Evolutionary conservation across 2,888 invertebrate species (phyloP).

Genomic region (Acanthosoma haemorrhoidale): DNA sequence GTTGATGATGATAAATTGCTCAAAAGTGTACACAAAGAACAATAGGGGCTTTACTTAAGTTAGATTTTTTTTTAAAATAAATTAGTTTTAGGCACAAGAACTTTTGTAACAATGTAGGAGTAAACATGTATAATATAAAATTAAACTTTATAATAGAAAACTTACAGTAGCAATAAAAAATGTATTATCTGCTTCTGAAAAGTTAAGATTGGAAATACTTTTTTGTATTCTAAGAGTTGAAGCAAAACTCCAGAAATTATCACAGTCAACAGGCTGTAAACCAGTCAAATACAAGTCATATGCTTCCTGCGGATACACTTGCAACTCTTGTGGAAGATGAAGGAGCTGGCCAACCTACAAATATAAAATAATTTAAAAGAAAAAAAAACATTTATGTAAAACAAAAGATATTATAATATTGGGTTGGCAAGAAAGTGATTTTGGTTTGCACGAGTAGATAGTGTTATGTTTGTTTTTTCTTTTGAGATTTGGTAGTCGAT

Average conservation of each 20-base stretch:
- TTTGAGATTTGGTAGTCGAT: no score
- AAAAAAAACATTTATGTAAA: neutral
- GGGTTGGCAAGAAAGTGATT: no score
- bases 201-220: neutral
- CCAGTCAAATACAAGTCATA: conserved; percentile 53
- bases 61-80: no score
- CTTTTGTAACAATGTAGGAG: no score
- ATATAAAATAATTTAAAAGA: neutral
- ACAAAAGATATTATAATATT: no score
- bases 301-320: conserved; percentile 47
- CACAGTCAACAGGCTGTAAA: conserved; percentile 53
- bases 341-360: conserved; percentile 45
- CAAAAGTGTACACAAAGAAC: no score
- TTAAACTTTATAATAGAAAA: no score
- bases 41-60: neutral
- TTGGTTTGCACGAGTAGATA: no score
- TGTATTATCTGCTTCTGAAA: neutral
- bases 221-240: conserved; percentile 42
- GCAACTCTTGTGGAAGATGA: conserved; percentile 48
- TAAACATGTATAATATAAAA: no score
- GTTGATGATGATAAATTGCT: no score
- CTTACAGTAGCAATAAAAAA: conserved; percentile 26
- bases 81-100: no score
- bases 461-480: no score
- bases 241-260: conserved; percentile 52